These are phyloP conservation scores for Anser brachyrhynchus DNA, from an alignment of 2,113 vertebrate genomes.

Conservation along the genomic window DNA sequence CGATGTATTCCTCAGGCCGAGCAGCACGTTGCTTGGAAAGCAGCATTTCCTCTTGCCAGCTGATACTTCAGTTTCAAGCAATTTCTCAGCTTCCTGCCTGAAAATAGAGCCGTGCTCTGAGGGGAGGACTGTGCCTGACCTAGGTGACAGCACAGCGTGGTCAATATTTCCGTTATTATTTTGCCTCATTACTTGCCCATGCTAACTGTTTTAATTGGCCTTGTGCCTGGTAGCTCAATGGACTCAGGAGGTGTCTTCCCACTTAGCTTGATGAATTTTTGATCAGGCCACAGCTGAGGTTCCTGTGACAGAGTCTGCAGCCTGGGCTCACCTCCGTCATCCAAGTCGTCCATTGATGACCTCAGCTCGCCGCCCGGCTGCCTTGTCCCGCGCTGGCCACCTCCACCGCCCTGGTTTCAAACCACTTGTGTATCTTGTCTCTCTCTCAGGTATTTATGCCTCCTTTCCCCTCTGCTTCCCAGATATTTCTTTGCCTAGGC, in stretches of 20 bases:
- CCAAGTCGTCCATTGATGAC: not conserved
- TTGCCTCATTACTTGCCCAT: not conserved
- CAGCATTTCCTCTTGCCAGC: not conserved
- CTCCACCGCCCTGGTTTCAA: not conserved
- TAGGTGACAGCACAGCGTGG: not conserved
- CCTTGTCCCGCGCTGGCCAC: not conserved
- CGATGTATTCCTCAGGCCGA: not conserved
- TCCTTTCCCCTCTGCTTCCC: not conserved
- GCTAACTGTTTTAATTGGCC: not conserved
- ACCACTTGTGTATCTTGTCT: not conserved
- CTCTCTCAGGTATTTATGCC: not conserved
- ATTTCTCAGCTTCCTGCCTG: rapidly evolving
- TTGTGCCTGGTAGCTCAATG: not conserved
- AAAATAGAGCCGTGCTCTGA: rapidly evolving
- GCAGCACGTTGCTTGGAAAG: not conserved
- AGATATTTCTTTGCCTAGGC: not conserved
- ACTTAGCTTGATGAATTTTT: not conserved
- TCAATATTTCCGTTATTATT: not conserved
- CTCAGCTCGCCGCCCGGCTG: not conserved
- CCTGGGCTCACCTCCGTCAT: not conserved
- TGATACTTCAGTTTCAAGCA: not conserved
- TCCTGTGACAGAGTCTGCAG: not conserved
- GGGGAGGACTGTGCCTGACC: not conserved
- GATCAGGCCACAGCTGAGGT: not conserved
- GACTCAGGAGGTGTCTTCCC: not conserved